Evolutionary conservation across 2,113 vertebrate genomes (phyloP), one percentile per base, ranked within the genome.

Genomic region (Salvelinus namaycush): DNA sequence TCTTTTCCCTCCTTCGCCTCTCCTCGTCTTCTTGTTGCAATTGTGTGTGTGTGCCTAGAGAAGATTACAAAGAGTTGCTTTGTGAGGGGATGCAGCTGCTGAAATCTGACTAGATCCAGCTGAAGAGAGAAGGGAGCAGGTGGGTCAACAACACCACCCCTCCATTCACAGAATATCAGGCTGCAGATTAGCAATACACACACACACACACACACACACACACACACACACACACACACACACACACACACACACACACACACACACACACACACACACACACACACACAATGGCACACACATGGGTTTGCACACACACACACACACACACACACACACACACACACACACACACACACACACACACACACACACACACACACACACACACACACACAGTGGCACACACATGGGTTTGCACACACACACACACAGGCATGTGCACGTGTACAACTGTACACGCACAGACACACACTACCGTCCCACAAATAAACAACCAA

Each of bases 101-200:
- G 92, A 92, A 93, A 93, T 91, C 90, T 85, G 89, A 94, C 93
- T 76, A 93, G 93, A 93, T 94, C 93, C 94, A 93, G 93, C 93
- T 93, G 92, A 94, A 94, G 95, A 94, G 93, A 94, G 92, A 93
- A 91, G 93, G 94, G 93, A 95, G 96, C 97, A 97, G 96, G 96
- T 96, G 97, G 96, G 94, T 93, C 94, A 94, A 91, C 92, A 91
- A 86, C 90, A 82, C 85, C 87, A 93, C 92, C 93, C 90, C 86
- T 90, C 88, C 91, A 87, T 93, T 93, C 94, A 94, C 93, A 94
- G 95, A 93, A 94, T 91, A 94, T 95, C 95, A 79, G 92, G 82
- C 89, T 91, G 91, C 83, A 92, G 82, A 82, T 78, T 79, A 75
- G 81, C 49, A 54, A 54, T 86, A 79, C 83, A 78, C 86, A 67